Percentiles rank a stretch among this genome's conserved stretches.
Conservation (phyloP, 2,797 vertebrate genomes). For the Helostoma temminkii region DNA sequence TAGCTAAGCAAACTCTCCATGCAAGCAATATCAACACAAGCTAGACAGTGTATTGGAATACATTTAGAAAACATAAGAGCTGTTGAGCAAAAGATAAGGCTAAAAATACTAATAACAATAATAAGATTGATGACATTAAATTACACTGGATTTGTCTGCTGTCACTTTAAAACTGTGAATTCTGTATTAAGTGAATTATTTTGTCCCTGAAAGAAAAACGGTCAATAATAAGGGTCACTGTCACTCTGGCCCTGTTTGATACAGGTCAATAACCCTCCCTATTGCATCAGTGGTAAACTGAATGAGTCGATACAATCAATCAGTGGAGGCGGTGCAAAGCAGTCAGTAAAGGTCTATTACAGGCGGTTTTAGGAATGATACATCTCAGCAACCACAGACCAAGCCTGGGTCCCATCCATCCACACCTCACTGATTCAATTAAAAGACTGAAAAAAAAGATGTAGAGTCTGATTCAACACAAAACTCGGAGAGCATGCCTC, state of each 20-base stretch:
- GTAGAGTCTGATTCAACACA: constrained; percentile 59
- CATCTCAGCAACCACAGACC: constrained; percentile 71
- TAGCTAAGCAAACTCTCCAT: constrained; percentile 73
- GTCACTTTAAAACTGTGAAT: constrained; percentile 30
- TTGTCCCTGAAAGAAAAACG: constrained; percentile 27
- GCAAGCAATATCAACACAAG: constrained; percentile 69
- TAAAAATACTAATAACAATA: constrained; percentile 28
- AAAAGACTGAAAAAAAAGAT: constrained; percentile 57
- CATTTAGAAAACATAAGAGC: constrained; percentile 65
- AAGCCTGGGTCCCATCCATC: constrained; percentile 68
- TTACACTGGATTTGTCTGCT: constrained; percentile 31
- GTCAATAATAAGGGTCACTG: constrained; percentile 52
- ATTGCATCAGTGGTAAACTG: constrained; percentile 73
- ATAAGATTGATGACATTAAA: constrained; percentile 38
- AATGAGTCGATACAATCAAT: constrained; percentile 81
- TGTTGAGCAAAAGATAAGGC: constrained; percentile 28
- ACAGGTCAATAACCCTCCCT: constrained; percentile 66
- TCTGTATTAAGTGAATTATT: constrained; percentile 31
- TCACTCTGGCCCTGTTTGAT: constrained; percentile 56
- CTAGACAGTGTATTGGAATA: constrained; percentile 62
- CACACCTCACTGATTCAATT: constrained; percentile 80
- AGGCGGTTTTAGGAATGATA: constrained; percentile 70
- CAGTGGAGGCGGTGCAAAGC: constrained; percentile 64
- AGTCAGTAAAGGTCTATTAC: constrained; percentile 77
- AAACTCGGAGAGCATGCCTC: constrained; percentile 48